Percentiles rank a stretch among this genome's conserved stretches.
Conservation (phyloP, 2,888 invertebrate species). For the Mythimna lalbum region DNA sequence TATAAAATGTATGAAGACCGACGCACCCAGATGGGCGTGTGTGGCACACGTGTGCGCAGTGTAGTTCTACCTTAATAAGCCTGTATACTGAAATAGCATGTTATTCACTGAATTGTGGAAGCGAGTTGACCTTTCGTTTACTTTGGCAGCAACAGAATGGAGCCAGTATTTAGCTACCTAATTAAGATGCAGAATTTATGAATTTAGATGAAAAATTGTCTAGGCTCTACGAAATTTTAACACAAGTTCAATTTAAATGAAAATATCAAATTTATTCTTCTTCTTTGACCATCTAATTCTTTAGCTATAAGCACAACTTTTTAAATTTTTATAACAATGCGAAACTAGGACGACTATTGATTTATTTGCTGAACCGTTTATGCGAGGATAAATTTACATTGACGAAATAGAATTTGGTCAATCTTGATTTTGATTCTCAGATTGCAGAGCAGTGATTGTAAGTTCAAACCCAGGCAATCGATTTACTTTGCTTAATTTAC, state of each 20-base stretch:
- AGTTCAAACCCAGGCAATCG: too few relatives aligned
- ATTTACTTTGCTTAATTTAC: too few relatives aligned
- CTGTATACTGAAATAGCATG: conserved; percentile 1
- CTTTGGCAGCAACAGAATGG: conserved; percentile 13
- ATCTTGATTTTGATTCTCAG: too few relatives aligned
- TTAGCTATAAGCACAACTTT: neutral
- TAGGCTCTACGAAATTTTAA: conserved; percentile 7
- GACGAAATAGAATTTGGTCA: too few relatives aligned
- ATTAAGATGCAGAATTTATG: conserved; percentile 24
- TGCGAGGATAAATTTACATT: too few relatives aligned
- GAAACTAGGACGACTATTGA: too few relatives aligned
- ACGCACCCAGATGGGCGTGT: too few relatives aligned
- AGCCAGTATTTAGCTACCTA: neutral
- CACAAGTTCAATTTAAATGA: neutral
- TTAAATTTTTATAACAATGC: too few relatives aligned
- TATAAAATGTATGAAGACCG: too few relatives aligned
- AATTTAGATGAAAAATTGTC: conserved; percentile 26
- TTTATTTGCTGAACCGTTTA: too few relatives aligned
- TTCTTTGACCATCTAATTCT: neutral
- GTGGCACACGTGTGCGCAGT: too few relatives aligned
- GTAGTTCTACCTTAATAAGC: neutral
- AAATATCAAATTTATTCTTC: neutral
- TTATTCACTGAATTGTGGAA: neutral
- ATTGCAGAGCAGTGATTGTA: too few relatives aligned
- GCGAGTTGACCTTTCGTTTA: conserved; percentile 12